Evolutionary conservation across 1,140 invertebrate genomes (phyloP).

Genomic region (Drosophila truncata): DNA sequence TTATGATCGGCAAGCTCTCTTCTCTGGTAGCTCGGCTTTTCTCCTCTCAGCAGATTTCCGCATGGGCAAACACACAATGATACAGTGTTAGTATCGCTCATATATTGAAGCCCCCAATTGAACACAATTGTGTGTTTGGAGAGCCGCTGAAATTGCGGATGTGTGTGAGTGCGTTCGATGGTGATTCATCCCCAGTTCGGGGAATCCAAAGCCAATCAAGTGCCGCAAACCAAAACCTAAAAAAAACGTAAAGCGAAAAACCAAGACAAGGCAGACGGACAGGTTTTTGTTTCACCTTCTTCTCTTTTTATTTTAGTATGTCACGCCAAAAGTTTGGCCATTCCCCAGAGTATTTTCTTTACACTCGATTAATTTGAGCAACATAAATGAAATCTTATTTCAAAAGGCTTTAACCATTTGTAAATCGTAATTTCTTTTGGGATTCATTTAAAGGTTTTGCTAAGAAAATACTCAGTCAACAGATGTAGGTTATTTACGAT

Average conservation of each 20-base stretch:
- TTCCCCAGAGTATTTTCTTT: constrained; percentile 6
- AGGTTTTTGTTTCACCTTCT: constrained; percentile 51
- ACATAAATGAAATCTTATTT: not conserved
- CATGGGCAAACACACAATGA: constrained; percentile 36
- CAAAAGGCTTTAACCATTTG: no score
- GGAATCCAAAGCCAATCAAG: constrained; percentile 76
- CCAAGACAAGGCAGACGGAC: constrained; percentile 51
- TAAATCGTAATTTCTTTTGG: no score
- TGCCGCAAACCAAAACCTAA: constrained; percentile 41
- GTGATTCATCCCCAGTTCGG: constrained; percentile 70
- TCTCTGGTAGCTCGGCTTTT: constrained; percentile 11
- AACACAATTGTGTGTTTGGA: constrained; percentile 21
- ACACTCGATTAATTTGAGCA: not conserved
- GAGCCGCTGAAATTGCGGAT: constrained; percentile 28
- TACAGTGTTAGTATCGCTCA: constrained; percentile 1
- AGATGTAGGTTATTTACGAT: no score
- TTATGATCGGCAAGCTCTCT: not conserved
- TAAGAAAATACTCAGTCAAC: not conserved
- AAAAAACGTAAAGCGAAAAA: constrained; percentile 23
- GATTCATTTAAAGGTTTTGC: no score
- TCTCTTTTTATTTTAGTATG: constrained; percentile 24
- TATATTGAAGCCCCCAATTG: constrained; percentile 8
- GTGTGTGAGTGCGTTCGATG: constrained; percentile 3
- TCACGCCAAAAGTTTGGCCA: constrained; percentile 29
- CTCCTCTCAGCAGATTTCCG: constrained; percentile 54